Evolutionary conservation across 2,797 vertebrate species (phyloP), one percentile per base, ranked within the genome.

Genomic region (Cichlasoma orientale): DNA sequence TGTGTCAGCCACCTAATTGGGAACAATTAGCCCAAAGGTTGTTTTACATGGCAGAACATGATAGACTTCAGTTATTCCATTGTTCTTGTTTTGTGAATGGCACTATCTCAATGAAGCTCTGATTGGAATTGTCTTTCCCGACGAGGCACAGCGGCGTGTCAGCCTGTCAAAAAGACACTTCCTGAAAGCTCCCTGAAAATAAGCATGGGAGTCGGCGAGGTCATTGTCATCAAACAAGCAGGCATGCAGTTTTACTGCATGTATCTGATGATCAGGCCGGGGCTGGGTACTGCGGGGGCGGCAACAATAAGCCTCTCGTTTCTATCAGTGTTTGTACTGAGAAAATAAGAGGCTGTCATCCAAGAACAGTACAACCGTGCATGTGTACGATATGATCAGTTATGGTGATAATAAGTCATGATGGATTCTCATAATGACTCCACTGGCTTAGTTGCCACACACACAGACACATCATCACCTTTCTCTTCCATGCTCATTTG

Each of bases 21-120:
- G 86, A 92, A 91, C 92, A 93, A 92, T 93, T 92, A 93, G 90
- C 89, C 84, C 86, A 90, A 90, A 91, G 90, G 88, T 92, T 92
- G 92, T 92, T 91, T 86, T 91, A 92, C 92, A 92, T 81, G 90
- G 80, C 83, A 41, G 90, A 87, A 92, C 92, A 90, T 82, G 88
- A 92, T 85, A 90, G 86, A 92, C 90, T 90, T 78, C 86, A 89
- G 84, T 91, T 90, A 73, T 75, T 86, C 90, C 36, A 88, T 91
- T 93, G 91, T 92, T 89, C 85, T 77, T 70, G 74, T 72, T 89
- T 90, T 84, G 74, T 92, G 89, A 92, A 91, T 86, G 91, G 78
- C 55, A 69, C 86, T 88, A 84, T 90, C 89, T 88, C 84, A 90
- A 86, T 79, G 82, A 53, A 77, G 87, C 87, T 36, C 88, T 92